Evolutionary conservation across 2,797 vertebrate species (phyloP).

Genomic region (Danio choprae): DNA sequence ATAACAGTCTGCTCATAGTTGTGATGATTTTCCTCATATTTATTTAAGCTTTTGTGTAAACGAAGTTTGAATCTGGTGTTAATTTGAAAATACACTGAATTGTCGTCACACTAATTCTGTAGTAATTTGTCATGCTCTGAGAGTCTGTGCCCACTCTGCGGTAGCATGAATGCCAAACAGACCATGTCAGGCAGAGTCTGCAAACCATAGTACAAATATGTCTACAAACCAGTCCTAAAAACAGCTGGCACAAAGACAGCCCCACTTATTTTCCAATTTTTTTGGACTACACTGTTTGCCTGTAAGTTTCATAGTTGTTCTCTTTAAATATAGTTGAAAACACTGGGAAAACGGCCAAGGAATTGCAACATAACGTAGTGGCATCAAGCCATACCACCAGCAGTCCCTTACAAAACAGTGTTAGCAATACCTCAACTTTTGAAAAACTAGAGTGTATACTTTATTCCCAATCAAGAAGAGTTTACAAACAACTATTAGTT

Average conservation of each 20-base stretch:
- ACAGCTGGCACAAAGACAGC: conserved; percentile 34
- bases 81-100: background rate
- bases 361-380: conserved; percentile 42
- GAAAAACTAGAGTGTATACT: background rate
- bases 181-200: conserved; percentile 12
- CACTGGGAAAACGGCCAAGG: conserved; percentile 41
- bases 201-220: conserved; percentile 49
- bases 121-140: conserved; percentile 20
- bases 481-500: conserved; percentile 11
- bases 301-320: conserved; percentile 31
- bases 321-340: conserved; percentile 45
- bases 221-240: conserved; percentile 40
- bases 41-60: background rate
- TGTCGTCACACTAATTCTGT: conserved; percentile 19
- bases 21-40: background rate
- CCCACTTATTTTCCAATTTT: conserved; percentile 9
- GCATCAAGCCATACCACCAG: conserved; percentile 45
- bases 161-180: conserved; percentile 26
- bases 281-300: conserved; percentile 28
- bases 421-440: conserved; percentile 18
- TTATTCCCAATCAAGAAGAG: background rate
- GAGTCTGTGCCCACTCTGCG: conserved; percentile 6
- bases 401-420: conserved; percentile 19
- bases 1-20: background rate
- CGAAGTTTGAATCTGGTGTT: background rate